phyloP scores from a whole-genome alignment of 1,140 invertebrate species.

The Apis laboriosa region DNA sequence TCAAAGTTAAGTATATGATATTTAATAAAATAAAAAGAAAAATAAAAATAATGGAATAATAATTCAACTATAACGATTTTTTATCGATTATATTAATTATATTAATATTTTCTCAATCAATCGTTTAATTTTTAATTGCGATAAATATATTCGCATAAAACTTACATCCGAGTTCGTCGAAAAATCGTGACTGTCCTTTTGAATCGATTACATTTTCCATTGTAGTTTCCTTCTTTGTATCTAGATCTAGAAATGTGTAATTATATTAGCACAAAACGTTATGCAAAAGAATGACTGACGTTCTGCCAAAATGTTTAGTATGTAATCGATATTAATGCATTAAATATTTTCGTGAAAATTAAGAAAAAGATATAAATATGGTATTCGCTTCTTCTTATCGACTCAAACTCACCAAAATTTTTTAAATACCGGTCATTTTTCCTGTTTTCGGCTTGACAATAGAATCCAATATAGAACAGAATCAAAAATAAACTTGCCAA shows the following conservation, averaged over 20 bases:
- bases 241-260: constrained; percentile 45
- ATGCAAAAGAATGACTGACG: neutral
- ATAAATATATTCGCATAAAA: constrained; percentile 54
- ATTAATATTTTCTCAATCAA: too few relatives aligned
- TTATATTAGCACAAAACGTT: neutral
- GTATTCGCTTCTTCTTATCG: neutral
- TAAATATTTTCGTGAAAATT: neutral
- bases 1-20: too few relatives aligned
- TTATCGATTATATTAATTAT: too few relatives aligned
- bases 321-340: neutral
- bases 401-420: constrained; percentile 65
- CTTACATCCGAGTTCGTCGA: constrained; percentile 83
- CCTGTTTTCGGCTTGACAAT: constrained; percentile 51
- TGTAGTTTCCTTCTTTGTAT: constrained; percentile 52
- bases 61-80: too few relatives aligned
- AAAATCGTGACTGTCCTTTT: constrained; percentile 79
- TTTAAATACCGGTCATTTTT: constrained; percentile 74
- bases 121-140: neutral
- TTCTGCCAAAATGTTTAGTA: neutral
- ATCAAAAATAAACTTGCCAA: constrained; percentile 25
- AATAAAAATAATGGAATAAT: neutral
- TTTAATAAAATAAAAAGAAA: too few relatives aligned
- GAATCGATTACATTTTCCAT: constrained; percentile 64
- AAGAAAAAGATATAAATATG: neutral
- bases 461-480: constrained; percentile 45